Conservation (phyloP, 2,797 vertebrate genomes). For the Holocentrus rufus region DNA sequence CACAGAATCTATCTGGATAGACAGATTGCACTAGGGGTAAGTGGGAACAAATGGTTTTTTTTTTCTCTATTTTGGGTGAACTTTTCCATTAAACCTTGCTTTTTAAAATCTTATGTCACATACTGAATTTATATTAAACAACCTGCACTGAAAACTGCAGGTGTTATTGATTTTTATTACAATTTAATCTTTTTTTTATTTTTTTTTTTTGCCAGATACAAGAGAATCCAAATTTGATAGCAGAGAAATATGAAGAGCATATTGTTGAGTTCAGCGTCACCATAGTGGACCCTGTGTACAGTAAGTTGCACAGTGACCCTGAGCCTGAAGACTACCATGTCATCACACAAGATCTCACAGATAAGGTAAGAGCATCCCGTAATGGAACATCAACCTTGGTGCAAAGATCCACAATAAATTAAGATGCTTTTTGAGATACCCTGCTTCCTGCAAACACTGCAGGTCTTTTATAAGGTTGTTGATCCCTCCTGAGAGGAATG, state of each 20-base stretch:
- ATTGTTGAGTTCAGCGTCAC: conserved; percentile 90
- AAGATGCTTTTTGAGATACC: background rate
- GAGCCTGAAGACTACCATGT: conserved; percentile 76
- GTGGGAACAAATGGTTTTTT: too few relatives aligned
- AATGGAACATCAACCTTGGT: background rate
- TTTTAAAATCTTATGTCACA: background rate
- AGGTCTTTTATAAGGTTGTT: background rate
- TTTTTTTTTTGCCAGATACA: conserved; percentile 67
- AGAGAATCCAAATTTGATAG: conserved; percentile 75
- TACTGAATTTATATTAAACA: background rate
- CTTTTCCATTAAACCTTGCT: background rate
- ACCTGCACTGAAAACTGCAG: background rate
- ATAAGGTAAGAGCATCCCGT: conserved; percentile 79
- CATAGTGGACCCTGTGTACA: conserved; percentile 84
- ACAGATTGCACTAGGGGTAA: too few relatives aligned
- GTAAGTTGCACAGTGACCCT: conserved; percentile 80
- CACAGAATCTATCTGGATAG: too few relatives aligned
- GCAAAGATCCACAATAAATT: background rate
- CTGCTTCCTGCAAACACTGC: background rate
- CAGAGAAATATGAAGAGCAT: conserved; percentile 82
- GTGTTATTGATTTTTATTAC: conserved; percentile 25
- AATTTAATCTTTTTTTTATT: too few relatives aligned
- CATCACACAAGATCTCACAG: conserved; percentile 80
- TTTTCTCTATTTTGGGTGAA: too few relatives aligned
- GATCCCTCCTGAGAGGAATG: background rate